Evolutionary conservation across 2,888 invertebrate species (phyloP), one percentile per base, ranked within the genome.

Genomic region (Heliconius ismenius): DNA sequence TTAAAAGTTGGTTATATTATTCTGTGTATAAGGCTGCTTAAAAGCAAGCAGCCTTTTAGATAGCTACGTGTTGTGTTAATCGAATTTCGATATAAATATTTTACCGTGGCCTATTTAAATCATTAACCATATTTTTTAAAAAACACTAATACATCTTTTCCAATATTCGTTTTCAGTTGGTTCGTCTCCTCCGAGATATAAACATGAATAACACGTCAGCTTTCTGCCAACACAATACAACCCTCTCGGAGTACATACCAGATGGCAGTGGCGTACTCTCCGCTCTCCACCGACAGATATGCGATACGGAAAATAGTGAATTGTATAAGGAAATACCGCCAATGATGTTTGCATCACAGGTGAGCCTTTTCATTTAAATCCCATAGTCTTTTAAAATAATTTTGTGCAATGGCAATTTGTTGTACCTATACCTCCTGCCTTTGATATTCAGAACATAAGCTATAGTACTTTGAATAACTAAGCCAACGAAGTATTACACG

Each of bases 171-270:
- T 49, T 7, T 58, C 67, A 43, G 49, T 62, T 75, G 4, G 73
- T 77, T 7, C 69, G 58, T 15, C 87, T 94, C 0, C 83, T 93
- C 0, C 90, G 89, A 7, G 94, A 94, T 74, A 83, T 91, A 21
- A 89, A 91, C 70, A 21, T 88, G 26, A 93, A 93, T 81, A 84
- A 87, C 39, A 88, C 91, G 0, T 86, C 87, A 1, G 81, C 87
- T 0, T 87, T 93, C 80, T 94, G 94, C 74, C 83, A 80, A 11
- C 81, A 86, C 0, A 89, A 89, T 82, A 79, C 91, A 15, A 83
- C 88, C 0, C 80, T 92, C 0, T 85, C 91, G 0, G 94, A 94
- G 77, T 94, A 93, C 81, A 15, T 94, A 0, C 94, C 94, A 0
- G 94, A 94, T 81, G 73, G 80, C 0, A 89, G 88, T 0, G 89